These are phyloP conservation scores for Argyrosomus regius DNA, from an alignment of 2,797 vertebrate species.

Conservation along the genomic window DNA sequence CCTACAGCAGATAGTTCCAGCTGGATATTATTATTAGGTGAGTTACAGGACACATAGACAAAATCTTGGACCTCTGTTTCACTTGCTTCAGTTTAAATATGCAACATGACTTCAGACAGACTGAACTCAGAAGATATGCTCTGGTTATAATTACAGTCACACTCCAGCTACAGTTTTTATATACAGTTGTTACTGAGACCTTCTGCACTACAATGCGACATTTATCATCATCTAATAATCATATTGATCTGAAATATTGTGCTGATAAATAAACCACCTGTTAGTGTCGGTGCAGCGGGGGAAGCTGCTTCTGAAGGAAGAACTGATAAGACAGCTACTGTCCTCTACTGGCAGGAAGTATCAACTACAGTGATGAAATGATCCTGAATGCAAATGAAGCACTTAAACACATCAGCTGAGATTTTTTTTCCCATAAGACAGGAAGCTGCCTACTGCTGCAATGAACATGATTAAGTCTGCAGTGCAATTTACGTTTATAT, in stretches of 20 bases:
- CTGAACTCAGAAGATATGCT: slow-evolving; percentile 15
- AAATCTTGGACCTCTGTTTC: background rate
- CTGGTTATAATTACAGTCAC: slow-evolving; percentile 11
- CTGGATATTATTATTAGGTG: slow-evolving; percentile 1
- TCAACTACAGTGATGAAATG: slow-evolving; percentile 53
- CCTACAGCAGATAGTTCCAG: background rate
- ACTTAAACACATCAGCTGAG: slow-evolving; percentile 44
- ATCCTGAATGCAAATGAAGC: slow-evolving; percentile 47
- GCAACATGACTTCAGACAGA: slow-evolving; percentile 17
- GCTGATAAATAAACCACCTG: background rate
- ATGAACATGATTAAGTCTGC: slow-evolving; percentile 33
- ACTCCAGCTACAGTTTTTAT: slow-evolving; percentile 12
- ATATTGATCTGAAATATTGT: background rate
- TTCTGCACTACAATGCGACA: background rate
- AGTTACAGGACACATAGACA: background rate
- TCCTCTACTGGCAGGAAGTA: slow-evolving; percentile 68
- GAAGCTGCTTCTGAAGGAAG: background rate
- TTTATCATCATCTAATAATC: too few relatives aligned
- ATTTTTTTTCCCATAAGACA: slow-evolving; percentile 32
- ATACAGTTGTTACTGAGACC: background rate
- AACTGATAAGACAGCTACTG: slow-evolving; percentile 51
- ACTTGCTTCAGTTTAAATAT: background rate
- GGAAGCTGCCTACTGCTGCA: slow-evolving; percentile 48
- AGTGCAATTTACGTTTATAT: slow-evolving; percentile 27
- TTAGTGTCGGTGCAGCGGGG: background rate